phyloP scores from a whole-genome alignment of 2,797 vertebrate species.

The Dromococcyx pavoninus region DNA sequence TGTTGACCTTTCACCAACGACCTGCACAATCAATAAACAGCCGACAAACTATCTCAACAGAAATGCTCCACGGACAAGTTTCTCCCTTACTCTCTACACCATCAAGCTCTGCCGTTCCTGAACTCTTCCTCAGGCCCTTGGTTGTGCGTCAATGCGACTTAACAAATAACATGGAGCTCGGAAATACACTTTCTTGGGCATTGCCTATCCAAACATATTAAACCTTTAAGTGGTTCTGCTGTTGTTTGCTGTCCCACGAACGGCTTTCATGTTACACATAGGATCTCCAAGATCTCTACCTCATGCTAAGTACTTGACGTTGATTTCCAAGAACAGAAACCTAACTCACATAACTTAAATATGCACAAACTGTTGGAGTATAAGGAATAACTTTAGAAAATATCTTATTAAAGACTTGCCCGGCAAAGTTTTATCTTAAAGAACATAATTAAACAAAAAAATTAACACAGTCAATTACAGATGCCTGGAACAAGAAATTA shows the following conservation, averaged over 20 bases:
- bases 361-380: background rate
- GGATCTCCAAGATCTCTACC: background rate
- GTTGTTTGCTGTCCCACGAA: background rate
- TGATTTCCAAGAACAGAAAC: background rate
- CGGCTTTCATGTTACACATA: background rate
- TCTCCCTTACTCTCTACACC: background rate
- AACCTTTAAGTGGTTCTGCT: background rate
- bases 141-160: background rate
- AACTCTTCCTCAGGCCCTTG: background rate
- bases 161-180: background rate
- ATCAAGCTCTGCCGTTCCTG: background rate
- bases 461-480: background rate
- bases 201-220: background rate
- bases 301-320: background rate
- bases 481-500: background rate
- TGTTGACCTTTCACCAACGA: conserved; percentile 67
- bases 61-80: background rate
- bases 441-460: background rate
- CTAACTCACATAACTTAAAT: background rate
- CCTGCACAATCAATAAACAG: conserved; percentile 61
- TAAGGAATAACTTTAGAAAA: background rate
- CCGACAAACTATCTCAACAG: conserved; percentile 34
- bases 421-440: background rate
- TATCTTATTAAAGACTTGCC: background rate
- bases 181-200: background rate